Percentiles rank a stretch among this genome's conserved stretches.
These are phyloP conservation scores for Zaprionus obscuricornis DNA, from an alignment of 2,888 invertebrate species.

Conservation along the genomic window DNA sequence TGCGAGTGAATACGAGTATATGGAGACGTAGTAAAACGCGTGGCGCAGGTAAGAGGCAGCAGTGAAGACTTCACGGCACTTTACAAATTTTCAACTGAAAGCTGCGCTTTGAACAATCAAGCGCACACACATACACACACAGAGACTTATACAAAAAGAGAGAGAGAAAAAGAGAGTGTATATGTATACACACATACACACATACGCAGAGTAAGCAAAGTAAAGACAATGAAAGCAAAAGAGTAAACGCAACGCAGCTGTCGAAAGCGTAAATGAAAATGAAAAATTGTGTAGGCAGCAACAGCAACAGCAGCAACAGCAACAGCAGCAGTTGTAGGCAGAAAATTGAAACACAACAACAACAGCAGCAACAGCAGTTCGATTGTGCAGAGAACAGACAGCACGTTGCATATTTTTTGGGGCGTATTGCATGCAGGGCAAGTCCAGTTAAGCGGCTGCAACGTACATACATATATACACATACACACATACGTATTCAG, in stretches of 20 bases:
- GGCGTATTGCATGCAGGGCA: constrained; percentile 51
- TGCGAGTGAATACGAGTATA: constrained; percentile 12
- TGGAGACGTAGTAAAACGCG: constrained; percentile 64
- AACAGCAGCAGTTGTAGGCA: constrained; percentile 15
- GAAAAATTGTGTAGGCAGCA: constrained; percentile 50
- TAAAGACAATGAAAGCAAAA: constrained; percentile 47
- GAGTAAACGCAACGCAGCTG: constrained; percentile 54
- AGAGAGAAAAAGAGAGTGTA: constrained; percentile 6
- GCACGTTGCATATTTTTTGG: constrained; percentile 61
- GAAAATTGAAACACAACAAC: constrained; percentile 46
- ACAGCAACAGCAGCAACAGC: constrained; percentile 30
- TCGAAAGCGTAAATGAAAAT: constrained; percentile 68
- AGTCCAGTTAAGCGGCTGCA: constrained; percentile 72
- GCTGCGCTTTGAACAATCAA: constrained; percentile 74
- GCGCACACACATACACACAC: constrained; percentile 39
- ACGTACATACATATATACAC: too few relatives aligned
- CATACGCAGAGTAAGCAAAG: constrained; percentile 8
- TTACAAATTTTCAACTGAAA: constrained; percentile 68
- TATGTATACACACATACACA: constrained; percentile 5
- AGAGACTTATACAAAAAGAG: constrained; percentile 27
- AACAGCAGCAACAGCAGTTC: constrained; percentile 7
- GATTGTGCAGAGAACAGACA: constrained; percentile 2
- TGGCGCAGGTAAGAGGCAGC: constrained; percentile 50
- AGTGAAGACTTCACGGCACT: constrained; percentile 55
- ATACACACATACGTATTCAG: constrained; percentile 74